Evolutionary conservation across 2,113 vertebrate genomes (phyloP).

Genomic region (Cariama cristata): DNA sequence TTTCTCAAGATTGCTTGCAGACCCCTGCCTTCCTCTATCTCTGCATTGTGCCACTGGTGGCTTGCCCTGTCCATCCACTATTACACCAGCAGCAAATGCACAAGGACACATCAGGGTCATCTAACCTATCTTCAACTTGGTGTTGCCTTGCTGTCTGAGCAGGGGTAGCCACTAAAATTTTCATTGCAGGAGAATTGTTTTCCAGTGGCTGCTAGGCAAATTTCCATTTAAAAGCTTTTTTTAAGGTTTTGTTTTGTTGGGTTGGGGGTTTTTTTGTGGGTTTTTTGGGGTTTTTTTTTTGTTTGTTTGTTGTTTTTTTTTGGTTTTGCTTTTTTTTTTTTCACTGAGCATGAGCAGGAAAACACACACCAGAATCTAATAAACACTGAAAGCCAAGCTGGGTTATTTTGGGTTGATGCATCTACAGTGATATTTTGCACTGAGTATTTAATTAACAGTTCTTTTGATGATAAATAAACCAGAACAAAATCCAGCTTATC

Average conservation of each 20-base stretch:
- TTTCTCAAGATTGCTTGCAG: background rate
- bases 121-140: background rate
- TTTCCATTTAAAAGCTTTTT: background rate
- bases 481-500: background rate
- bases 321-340: background rate
- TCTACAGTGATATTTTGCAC: background rate
- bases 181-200: background rate
- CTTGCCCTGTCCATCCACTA: background rate
- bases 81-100: background rate
- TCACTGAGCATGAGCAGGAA: background rate
- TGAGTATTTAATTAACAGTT: constrained; percentile 11
- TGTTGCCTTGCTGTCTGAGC: background rate
- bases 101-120: background rate
- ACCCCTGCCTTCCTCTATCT: background rate
- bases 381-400: background rate
- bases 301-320: background rate
- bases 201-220: background rate
- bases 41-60: background rate
- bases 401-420: background rate
- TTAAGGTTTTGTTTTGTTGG: background rate
- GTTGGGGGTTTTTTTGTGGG: background rate
- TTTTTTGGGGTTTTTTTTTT: background rate
- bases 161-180: background rate
- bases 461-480: background rate
- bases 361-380: background rate